These are phyloP conservation scores for Blastobasis lacticolella DNA, from an alignment of 2,888 invertebrate species.

Conservation along the genomic window DNA sequence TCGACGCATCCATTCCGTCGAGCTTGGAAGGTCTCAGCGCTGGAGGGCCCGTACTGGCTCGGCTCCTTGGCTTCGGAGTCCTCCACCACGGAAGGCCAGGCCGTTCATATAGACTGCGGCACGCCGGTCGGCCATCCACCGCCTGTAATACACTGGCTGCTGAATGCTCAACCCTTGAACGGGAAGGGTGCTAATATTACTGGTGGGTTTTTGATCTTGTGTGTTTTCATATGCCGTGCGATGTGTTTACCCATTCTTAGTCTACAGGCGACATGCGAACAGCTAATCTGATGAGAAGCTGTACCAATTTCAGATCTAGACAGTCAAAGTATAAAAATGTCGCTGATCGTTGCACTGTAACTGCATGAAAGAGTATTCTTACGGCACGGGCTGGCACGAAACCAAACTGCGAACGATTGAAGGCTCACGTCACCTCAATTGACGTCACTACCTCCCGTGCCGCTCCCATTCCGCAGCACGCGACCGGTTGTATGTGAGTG, in stretches of 20 bases:
- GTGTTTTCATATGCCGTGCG: not conserved
- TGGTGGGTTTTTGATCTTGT: conserved; percentile 29
- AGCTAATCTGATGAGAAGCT: too few species aligned
- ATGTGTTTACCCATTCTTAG: not conserved
- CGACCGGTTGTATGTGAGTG: too few species aligned
- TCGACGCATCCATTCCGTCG: conserved; percentile 78
- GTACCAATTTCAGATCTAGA: too few species aligned
- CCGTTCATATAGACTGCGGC: conserved; percentile 67
- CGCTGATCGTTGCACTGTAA: too few species aligned
- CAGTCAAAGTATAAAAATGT: too few species aligned
- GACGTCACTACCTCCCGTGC: too few species aligned
- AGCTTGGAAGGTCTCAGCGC: conserved; percentile 54
- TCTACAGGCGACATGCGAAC: too few species aligned
- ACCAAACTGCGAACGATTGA: too few species aligned
- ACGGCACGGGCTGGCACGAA: too few species aligned
- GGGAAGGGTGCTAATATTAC: conserved; percentile 42
- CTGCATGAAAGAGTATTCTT: too few species aligned
- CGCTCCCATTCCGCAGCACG: too few species aligned
- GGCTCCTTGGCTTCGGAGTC: conserved; percentile 66
- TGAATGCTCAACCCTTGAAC: conserved; percentile 84
- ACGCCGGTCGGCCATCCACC: conserved; percentile 81
- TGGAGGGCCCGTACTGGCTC: conserved; percentile 67
- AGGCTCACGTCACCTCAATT: too few species aligned
- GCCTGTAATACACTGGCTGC: conserved; percentile 87
- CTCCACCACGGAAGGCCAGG: conserved; percentile 61